Evolutionary conservation across 2,888 invertebrate species (phyloP).

Genomic region (Spodoptera picta): DNA sequence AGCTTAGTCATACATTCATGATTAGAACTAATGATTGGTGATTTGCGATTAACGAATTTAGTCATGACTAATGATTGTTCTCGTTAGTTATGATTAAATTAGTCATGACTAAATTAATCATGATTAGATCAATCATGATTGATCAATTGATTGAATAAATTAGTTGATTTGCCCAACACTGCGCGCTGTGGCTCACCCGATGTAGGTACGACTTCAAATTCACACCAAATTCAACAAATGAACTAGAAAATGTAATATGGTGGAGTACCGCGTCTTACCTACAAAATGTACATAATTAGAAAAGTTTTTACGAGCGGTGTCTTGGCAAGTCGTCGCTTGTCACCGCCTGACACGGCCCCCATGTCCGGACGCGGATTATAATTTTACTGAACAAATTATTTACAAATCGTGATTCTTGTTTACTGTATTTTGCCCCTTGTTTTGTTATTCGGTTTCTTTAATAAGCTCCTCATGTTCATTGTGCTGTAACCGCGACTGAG

Average conservation of each 20-base stretch:
- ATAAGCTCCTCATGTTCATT: slow-evolving; percentile 42
- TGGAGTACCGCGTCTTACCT: slow-evolving; percentile 78
- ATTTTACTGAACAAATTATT: slow-evolving; percentile 82
- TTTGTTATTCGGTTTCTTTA: slow-evolving; percentile 56
- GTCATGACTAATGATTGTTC: too few relatives aligned
- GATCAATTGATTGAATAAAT: too few relatives aligned
- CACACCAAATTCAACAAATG: slow-evolving; percentile 80
- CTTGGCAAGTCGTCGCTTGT: slow-evolving; percentile 81
- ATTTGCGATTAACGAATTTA: too few relatives aligned
- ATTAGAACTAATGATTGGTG: too few relatives aligned
- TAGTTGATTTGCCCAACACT: too few relatives aligned
- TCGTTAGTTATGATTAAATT: too few relatives aligned
- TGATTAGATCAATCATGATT: too few relatives aligned
- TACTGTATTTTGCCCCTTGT: slow-evolving; percentile 57
- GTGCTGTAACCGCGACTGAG: slow-evolving; percentile 17
- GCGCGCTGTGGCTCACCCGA: slow-evolving; percentile 26
- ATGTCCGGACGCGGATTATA: slow-evolving; percentile 82
- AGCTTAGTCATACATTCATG: too few relatives aligned
- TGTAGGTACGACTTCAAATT: slow-evolving; percentile 56
- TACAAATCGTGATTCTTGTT: slow-evolving; percentile 76
- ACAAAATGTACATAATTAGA: slow-evolving; percentile 88
- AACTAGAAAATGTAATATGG: slow-evolving; percentile 84
- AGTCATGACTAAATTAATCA: too few relatives aligned
- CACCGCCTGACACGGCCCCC: slow-evolving; percentile 77
- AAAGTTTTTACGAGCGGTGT: slow-evolving; percentile 86